A percentile compares a stretch with the other conserved stretches of the same genome.
These are phyloP conservation scores for Discoglossus pictus DNA, from an alignment of 2,797 vertebrate species.

Conservation along the genomic window DNA sequence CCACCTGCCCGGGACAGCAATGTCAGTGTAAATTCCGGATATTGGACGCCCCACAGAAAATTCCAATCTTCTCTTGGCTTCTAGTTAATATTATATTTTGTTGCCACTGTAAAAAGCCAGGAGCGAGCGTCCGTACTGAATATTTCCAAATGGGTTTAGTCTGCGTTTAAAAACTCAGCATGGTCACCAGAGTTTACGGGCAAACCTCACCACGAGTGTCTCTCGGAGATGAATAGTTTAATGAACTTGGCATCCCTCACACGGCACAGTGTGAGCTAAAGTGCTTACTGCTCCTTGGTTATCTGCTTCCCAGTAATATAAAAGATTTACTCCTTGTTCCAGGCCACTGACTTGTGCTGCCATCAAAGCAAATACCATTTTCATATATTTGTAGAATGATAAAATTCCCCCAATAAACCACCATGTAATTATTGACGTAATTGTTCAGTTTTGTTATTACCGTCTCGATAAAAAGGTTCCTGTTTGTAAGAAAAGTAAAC, in stretches of 20 bases:
- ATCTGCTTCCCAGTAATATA: constrained; percentile 35
- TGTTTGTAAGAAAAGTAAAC: no score
- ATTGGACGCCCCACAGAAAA: no score
- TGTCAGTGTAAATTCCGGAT: no score
- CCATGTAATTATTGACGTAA: background rate
- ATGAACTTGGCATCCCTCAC: constrained; percentile 43
- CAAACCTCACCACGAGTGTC: constrained; percentile 11
- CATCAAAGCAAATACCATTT: constrained; percentile 4
- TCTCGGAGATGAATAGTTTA: constrained; percentile 42
- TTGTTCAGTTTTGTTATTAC: background rate
- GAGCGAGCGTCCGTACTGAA: background rate
- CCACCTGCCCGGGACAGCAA: no score
- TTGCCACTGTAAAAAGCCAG: constrained; percentile 4
- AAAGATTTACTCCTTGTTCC: constrained; percentile 40
- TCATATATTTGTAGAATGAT: constrained; percentile 24
- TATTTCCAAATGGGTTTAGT: constrained; percentile 25
- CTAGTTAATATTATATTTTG: background rate
- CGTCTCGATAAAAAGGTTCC: background rate
- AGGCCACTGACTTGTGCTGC: constrained; percentile 13
- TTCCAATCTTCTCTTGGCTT: no score
- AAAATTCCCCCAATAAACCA: constrained; percentile 16
- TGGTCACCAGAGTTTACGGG: constrained; percentile 32
- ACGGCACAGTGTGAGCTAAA: constrained; percentile 35
- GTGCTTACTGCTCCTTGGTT: constrained; percentile 19
- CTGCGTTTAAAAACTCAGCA: constrained; percentile 30